A percentile compares a stretch with the other conserved stretches of the same genome.
Conservation (phyloP, 2,797 vertebrate species). For the Thunnus albacares region DNA sequence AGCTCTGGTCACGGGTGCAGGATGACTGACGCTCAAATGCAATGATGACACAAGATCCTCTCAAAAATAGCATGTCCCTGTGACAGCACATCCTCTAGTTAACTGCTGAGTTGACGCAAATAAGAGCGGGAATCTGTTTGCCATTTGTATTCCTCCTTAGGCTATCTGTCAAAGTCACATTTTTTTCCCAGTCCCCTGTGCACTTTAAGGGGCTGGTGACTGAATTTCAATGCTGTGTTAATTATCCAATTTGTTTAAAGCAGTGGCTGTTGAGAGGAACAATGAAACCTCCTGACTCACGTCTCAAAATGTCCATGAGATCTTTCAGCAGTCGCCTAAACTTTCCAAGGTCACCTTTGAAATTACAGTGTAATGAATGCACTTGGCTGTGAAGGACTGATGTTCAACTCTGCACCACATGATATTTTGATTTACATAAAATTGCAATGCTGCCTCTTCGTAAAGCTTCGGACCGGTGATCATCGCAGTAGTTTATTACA, state of each 20-base stretch:
- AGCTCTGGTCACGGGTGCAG: slow-evolving; percentile 38
- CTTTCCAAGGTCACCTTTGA: slow-evolving; percentile 78
- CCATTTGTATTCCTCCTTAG: slow-evolving; percentile 79
- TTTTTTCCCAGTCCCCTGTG: slow-evolving; percentile 65
- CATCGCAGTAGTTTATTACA: slow-evolving; percentile 79
- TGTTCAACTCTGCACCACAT: slow-evolving; percentile 67
- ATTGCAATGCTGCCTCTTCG: slow-evolving; percentile 77
- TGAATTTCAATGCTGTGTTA: slow-evolving; percentile 76
- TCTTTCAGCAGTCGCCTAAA: slow-evolving; percentile 64
- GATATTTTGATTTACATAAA: slow-evolving; percentile 85
- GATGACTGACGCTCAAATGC: slow-evolving; percentile 45
- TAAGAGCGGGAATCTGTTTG: slow-evolving; percentile 47
- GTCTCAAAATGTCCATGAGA: slow-evolving; percentile 54
- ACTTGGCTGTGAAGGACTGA: slow-evolving; percentile 74
- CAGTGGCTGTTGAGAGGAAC: slow-evolving; percentile 65
- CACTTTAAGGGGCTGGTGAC: slow-evolving; percentile 65
- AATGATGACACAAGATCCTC: slow-evolving; percentile 51
- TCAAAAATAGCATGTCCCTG: slow-evolving; percentile 63
- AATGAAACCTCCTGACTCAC: slow-evolving; percentile 59
- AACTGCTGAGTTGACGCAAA: slow-evolving; percentile 59
- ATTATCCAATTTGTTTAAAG: slow-evolving; percentile 79
- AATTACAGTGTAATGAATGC: slow-evolving; percentile 71
- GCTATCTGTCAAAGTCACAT: slow-evolving; percentile 79
- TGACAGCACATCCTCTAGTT: slow-evolving; percentile 62
- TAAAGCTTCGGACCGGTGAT: slow-evolving; percentile 72